phyloP scores from a whole-genome alignment of 2,888 invertebrate genomes.

The Nebria brevicollis region DNA sequence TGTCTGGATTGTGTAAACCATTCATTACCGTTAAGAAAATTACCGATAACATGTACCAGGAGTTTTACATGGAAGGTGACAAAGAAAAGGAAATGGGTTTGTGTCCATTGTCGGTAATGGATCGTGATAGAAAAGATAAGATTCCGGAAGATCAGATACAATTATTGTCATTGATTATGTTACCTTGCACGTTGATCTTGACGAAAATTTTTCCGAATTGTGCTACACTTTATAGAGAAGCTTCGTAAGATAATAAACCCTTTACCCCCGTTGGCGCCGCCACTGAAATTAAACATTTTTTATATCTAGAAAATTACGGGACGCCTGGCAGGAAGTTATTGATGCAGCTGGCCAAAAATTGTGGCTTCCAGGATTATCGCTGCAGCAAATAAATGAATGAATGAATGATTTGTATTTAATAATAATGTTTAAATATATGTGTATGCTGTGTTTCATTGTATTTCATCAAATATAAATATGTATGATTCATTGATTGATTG shows the following conservation, averaged over 20 bases:
- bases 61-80: constrained; percentile 68
- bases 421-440: too few species aligned
- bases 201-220: constrained; percentile 67
- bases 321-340: constrained; percentile 32
- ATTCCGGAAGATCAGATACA: constrained; percentile 73
- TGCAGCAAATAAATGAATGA: constrained; percentile 1
- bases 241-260: constrained; percentile 60
- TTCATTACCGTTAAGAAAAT: constrained; percentile 67
- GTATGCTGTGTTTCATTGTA: too few species aligned
- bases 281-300: background rate
- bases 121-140: constrained; percentile 67
- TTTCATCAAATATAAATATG: too few species aligned
- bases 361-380: constrained; percentile 18
- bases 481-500: too few species aligned
- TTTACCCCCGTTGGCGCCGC: background rate
- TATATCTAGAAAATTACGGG: constrained; percentile 23
- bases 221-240: constrained; percentile 63
- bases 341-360: constrained; percentile 25
- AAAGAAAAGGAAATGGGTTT: constrained; percentile 69
- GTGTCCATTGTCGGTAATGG: constrained; percentile 72
- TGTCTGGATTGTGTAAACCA: constrained; percentile 71
- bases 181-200: constrained; percentile 69
- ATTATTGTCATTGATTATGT: constrained; percentile 69
- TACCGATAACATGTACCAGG: constrained; percentile 66
- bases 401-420: background rate